phyloP scores from a whole-genome alignment of 1,140 invertebrate species.

The Micrasema minimum region DNA sequence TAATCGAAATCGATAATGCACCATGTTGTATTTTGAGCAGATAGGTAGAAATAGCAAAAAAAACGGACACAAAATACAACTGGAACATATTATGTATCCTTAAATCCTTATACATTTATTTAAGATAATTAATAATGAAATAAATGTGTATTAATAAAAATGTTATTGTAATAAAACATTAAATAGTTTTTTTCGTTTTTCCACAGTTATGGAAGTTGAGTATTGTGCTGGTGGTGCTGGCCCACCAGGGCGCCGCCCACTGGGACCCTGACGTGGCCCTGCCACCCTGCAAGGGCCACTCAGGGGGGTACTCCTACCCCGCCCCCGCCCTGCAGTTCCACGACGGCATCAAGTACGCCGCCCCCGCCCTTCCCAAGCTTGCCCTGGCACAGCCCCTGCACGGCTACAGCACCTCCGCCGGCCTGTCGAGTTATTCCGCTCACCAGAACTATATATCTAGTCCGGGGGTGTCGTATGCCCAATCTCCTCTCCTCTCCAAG shows the following conservation, averaged over 20 bases:
- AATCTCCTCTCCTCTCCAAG: slow-evolving; percentile 64
- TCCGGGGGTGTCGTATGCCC: slow-evolving; percentile 56
- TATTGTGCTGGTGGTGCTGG: slow-evolving; percentile 47
- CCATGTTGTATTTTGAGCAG: too few relatives aligned
- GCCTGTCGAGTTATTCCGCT: slow-evolving; percentile 57
- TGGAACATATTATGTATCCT: too few relatives aligned
- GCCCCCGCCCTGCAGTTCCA: slow-evolving; percentile 60
- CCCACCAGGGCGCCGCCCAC: slow-evolving; percentile 57
- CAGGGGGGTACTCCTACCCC: slow-evolving; percentile 61
- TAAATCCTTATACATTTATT: too few relatives aligned
- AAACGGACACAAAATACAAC: too few relatives aligned
- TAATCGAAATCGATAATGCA: too few relatives aligned
- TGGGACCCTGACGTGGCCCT: slow-evolving; percentile 66
- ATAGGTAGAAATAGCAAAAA: too few relatives aligned
- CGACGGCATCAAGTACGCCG: slow-evolving; percentile 55
- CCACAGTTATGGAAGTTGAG: slow-evolving; percentile 39
- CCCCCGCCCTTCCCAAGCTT: slow-evolving; percentile 45
- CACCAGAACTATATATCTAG: slow-evolving; percentile 35
- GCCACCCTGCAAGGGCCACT: slow-evolving; percentile 58
- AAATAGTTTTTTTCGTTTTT: too few relatives aligned
- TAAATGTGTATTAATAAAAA: too few relatives aligned
- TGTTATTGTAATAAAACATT: too few relatives aligned
- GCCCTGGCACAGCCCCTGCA: slow-evolving; percentile 42
- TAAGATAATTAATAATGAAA: too few relatives aligned
- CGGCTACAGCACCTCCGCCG: slow-evolving; percentile 60